phyloP scores from a whole-genome alignment of 2,888 invertebrate species.

The Digitonthophagus gazella region DNA sequence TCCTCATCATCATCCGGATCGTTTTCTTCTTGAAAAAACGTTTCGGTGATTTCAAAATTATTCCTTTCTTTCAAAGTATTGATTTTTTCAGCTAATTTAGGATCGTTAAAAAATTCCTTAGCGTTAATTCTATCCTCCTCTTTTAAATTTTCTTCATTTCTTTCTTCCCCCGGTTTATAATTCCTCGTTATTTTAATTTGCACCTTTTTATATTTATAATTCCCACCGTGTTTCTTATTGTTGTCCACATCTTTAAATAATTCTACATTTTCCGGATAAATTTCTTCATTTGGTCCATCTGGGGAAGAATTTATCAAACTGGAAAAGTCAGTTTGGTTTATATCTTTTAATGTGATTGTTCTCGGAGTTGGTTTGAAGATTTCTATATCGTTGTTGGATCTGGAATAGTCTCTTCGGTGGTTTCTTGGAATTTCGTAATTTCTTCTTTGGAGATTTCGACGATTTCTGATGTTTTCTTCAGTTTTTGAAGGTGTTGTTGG shows the following conservation, averaged over 20 bases:
- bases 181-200: constrained; percentile 21
- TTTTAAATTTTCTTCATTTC: constrained; percentile 33
- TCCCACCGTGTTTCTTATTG: constrained; percentile 38
- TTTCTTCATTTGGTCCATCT: neutral
- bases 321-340: constrained; percentile 14
- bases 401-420: constrained; percentile 13
- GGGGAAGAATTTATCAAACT: neutral
- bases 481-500: no score
- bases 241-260: constrained; percentile 35
- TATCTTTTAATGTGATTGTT: constrained; percentile 18
- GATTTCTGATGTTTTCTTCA: constrained; percentile 20
- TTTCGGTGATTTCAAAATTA: constrained; percentile 5
- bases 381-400: constrained; percentile 4
- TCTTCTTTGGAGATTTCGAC: constrained; percentile 19
- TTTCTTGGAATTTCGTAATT: constrained; percentile 19
- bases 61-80: constrained; percentile 38
- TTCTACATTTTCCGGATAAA: constrained; percentile 31
- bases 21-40: constrained; percentile 17
- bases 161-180: constrained; percentile 19
- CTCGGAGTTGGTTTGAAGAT: constrained; percentile 19
- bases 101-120: constrained; percentile 40
- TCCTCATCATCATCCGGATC: constrained; percentile 18
- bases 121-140: constrained; percentile 35
- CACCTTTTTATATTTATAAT: constrained; percentile 32
- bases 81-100: constrained; percentile 39